phyloP scores from a whole-genome alignment of 1,140 invertebrate species.

The Neodiprion lecontei region DNA sequence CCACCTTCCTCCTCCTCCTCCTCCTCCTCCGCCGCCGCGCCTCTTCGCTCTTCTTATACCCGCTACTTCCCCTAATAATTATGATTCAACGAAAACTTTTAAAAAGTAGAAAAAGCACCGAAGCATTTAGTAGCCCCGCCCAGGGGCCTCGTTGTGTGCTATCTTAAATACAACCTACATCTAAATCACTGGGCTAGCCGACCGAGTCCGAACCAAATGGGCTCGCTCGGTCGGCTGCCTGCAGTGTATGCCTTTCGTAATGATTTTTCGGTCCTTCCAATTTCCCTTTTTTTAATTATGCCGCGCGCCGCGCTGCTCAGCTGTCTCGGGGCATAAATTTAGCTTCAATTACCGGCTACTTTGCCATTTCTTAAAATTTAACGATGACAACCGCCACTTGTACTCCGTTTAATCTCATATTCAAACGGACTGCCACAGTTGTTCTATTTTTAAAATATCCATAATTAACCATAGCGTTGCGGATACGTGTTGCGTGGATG shows the following conservation, averaged over 20 bases:
- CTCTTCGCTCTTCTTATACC: neutral
- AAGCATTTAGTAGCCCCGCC: conserved; percentile 12
- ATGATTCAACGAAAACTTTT: conserved; percentile 6
- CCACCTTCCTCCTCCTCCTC: neutral
- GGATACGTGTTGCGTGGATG: neutral
- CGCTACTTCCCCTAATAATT: conserved; percentile 5
- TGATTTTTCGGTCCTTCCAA: neutral
- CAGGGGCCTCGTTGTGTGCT: neutral
- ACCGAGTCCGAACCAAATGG: conserved; percentile 4
- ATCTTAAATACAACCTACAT: conserved; percentile 8
- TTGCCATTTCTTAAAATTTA: neutral
- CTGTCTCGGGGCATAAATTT: conserved; percentile 7
- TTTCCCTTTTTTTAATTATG: conserved; percentile 10
- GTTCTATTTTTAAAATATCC: neutral
- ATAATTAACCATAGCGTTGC: neutral
- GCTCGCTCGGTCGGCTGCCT: neutral
- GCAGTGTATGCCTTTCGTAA: neutral
- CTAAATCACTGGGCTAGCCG: conserved; percentile 12
- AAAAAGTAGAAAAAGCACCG: conserved; percentile 11
- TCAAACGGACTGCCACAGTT: neutral
- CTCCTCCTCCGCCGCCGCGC: neutral
- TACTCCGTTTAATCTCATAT: neutral
- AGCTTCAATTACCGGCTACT: neutral
- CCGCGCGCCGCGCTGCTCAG: neutral
- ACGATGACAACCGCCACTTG: neutral